A percentile compares a stretch with the other conserved stretches of the same genome.
Evolutionary conservation across 1,140 invertebrate genomes (phyloP).

Genomic region (Maconellicoccus hirsutus): DNA sequence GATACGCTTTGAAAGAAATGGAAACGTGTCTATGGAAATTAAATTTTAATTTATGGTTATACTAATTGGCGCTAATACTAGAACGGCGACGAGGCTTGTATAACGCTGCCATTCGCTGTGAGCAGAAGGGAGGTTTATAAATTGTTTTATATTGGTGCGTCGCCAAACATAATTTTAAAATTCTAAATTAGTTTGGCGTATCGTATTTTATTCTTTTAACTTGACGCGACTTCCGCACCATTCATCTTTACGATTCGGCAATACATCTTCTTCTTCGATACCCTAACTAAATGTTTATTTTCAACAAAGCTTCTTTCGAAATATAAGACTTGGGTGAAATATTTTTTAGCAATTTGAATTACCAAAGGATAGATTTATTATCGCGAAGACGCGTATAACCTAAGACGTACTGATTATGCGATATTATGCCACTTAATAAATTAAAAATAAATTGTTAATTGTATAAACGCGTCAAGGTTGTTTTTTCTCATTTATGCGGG

Average conservation of each 20-base stretch:
- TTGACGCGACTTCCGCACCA: slow-evolving; percentile 14
- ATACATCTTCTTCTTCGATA: neutral
- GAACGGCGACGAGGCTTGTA: neutral
- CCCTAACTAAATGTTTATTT: too few species aligned
- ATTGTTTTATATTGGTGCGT: slow-evolving; percentile 20
- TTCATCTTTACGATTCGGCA: neutral
- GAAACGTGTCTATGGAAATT: slow-evolving; percentile 17
- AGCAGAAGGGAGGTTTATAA: slow-evolving; percentile 14
- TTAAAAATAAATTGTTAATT: too few species aligned
- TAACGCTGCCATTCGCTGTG: neutral
- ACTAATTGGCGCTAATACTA: slow-evolving; percentile 19
- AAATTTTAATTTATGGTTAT: slow-evolving; percentile 15
- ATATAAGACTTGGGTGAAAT: too few species aligned
- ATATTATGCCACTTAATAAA: too few species aligned
- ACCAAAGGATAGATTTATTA: too few species aligned
- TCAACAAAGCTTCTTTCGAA: too few species aligned
- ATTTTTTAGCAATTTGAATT: too few species aligned
- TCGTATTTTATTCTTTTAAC: slow-evolving; percentile 13
- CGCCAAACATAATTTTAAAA: slow-evolving; percentile 18
- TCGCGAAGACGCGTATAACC: too few species aligned
- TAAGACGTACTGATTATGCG: too few species aligned
- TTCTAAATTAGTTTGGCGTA: slow-evolving; percentile 13
- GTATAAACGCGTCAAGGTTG: too few species aligned
- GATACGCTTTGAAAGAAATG: slow-evolving; percentile 15
- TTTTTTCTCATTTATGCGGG: too few species aligned